These are phyloP conservation scores for Avahi laniger DNA, from an alignment of 2,797 vertebrate species.

Conservation along the genomic window DNA sequence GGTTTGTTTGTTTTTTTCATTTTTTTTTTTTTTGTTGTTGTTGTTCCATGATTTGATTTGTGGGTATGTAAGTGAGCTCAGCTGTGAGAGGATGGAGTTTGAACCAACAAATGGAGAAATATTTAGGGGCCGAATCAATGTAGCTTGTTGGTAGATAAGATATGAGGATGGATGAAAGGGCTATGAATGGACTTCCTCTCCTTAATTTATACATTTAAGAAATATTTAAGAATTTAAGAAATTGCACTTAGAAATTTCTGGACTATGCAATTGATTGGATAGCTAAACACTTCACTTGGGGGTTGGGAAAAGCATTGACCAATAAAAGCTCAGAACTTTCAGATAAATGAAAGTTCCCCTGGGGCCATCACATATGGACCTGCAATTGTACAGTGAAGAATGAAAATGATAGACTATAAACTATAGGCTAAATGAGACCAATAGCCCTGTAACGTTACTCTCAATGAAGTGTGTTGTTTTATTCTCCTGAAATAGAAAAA, in stretches of 20 bases:
- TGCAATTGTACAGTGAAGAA: neutral
- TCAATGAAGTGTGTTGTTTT: neutral
- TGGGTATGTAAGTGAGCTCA: neutral
- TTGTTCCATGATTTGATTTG: neutral
- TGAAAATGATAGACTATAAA: neutral
- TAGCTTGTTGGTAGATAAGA: neutral
- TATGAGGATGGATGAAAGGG: neutral
- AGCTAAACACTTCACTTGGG: neutral
- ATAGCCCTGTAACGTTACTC: neutral
- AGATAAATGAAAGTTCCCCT: neutral
- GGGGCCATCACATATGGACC: neutral
- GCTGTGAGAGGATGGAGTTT: neutral
- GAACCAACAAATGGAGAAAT: neutral
- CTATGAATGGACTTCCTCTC: neutral
- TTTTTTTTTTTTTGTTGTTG: neutral
- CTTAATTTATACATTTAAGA: neutral
- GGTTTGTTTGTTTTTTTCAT: too few species aligned
- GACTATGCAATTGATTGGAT: neutral
- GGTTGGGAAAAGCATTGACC: neutral
- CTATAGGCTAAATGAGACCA: neutral
- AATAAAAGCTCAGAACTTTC: neutral
- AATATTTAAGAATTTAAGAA: constrained; percentile 11
- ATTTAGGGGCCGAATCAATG: neutral
- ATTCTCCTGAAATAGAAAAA: constrained; percentile 24
- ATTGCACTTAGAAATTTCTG: neutral